These are phyloP conservation scores for Rana temporaria DNA, from an alignment of 2,113 vertebrate genomes.

Conservation along the genomic window DNA sequence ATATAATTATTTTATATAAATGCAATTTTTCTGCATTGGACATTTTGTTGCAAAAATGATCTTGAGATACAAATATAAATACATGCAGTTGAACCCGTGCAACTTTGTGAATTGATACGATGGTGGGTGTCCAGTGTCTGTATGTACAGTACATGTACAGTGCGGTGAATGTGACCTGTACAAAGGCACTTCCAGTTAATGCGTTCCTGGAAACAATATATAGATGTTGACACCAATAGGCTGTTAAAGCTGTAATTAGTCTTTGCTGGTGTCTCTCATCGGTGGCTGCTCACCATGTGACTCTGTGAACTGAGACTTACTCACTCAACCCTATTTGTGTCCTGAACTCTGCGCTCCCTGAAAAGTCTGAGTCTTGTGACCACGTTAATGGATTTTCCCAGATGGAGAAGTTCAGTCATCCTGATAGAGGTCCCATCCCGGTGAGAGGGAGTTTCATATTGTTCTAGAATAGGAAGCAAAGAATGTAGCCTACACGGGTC, in stretches of 20 bases:
- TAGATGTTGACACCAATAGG: neutral
- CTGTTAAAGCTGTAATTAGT: neutral
- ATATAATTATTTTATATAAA: too few species aligned
- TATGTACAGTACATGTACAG: neutral
- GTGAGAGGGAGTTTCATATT: neutral
- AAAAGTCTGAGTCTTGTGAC: slow-evolving; percentile 29
- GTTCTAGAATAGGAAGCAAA: neutral
- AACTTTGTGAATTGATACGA: neutral
- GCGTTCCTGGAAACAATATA: slow-evolving; percentile 6
- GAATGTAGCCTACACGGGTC: neutral
- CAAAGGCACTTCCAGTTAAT: neutral
- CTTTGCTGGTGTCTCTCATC: neutral
- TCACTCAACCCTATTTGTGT: slow-evolving; percentile 32
- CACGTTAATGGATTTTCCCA: neutral
- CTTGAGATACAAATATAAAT: too few species aligned
- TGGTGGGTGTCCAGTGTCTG: neutral
- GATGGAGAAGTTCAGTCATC: slow-evolving; percentile 9
- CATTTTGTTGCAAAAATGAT: neutral
- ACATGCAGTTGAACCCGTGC: too few species aligned
- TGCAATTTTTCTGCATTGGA: too few species aligned
- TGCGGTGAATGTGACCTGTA: neutral
- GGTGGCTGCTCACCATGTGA: neutral
- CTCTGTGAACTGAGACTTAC: neutral
- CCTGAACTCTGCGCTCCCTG: neutral
- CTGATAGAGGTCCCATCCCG: neutral